A percentile compares a stretch with the other conserved stretches of the same genome.
phyloP scores from a whole-genome alignment of 35 echinoderm and acorn worm species.

The Acanthaster planci region DNA sequence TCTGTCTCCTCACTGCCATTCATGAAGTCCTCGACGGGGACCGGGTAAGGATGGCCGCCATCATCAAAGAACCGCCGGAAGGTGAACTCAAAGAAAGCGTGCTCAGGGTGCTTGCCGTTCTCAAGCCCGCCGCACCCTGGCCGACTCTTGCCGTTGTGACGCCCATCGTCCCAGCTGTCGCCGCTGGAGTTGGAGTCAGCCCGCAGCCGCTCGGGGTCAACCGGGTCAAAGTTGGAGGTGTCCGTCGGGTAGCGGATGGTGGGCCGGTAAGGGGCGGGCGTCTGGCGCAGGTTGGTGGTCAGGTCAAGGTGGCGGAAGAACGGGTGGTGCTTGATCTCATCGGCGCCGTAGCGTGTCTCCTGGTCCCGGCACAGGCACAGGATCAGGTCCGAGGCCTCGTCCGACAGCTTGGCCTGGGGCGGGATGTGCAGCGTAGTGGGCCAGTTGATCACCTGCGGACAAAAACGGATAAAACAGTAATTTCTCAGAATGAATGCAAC shows the following conservation, averaged over 20 bases:
- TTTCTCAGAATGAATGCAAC: background rate
- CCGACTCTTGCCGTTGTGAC: slow-evolving; percentile 21
- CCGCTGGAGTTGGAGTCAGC: slow-evolving; percentile 62
- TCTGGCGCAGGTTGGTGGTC: slow-evolving; percentile 75
- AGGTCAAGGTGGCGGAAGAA: slow-evolving; percentile 81
- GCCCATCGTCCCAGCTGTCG: slow-evolving; percentile 67
- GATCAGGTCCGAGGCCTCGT: slow-evolving; percentile 84
- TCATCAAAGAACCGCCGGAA: slow-evolving; percentile 93
- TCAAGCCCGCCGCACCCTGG: slow-evolving; percentile 21
- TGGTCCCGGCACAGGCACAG: slow-evolving; percentile 75
- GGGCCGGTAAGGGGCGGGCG: slow-evolving; percentile 77
- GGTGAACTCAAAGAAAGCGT: slow-evolving; percentile 97
- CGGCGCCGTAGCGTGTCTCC: slow-evolving; percentile 51
- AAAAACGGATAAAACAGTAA: background rate
- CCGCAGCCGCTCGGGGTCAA: slow-evolving; percentile 68
- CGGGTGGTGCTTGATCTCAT: slow-evolving; percentile 80
- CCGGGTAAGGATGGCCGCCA: slow-evolving; percentile 67
- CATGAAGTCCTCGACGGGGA: slow-evolving; percentile 41
- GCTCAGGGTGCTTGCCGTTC: slow-evolving; percentile 73
- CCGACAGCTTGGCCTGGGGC: slow-evolving; percentile 64
- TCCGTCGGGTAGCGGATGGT: slow-evolving; percentile 74
- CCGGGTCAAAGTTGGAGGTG: slow-evolving; percentile 95
- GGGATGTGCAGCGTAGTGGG: slow-evolving; percentile 74
- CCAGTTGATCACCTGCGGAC: slow-evolving; percentile 84
- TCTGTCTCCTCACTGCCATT: slow-evolving; percentile 39